Evolutionary conservation across 1,140 invertebrate genomes (phyloP), one percentile per base, ranked within the genome.

Genomic region (Caerostris darwini): DNA sequence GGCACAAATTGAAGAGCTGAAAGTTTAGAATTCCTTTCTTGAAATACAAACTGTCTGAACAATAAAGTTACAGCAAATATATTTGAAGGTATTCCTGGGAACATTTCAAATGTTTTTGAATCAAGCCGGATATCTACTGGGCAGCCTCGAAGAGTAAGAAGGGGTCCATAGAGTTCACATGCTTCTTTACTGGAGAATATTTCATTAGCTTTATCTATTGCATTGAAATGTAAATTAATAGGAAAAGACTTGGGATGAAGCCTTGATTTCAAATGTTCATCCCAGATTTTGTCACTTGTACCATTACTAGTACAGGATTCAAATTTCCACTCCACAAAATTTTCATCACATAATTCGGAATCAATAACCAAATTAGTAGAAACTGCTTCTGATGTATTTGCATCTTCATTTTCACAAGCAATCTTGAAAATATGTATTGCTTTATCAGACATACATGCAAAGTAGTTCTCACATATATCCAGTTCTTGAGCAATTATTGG

Each of bases 401-500:
- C n/a, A n/a, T 86, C 53, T 6, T 81, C 58, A 81, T n/a, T 77
- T 53, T 94, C 83, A 67, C 57, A 61, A 12, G 64, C 12, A 61
- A 95, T 71, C 93, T 94, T 95, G 94, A 97, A 96, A 53, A 97
- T 95, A 94, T 96, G 96, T 69, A 97, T 95, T 69, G 94, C 95
- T 81, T 96, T 95, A 10, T 94, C 94, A 95, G 97, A 96, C 96
- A 97, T 96, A 54, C 96, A 96, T 14, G 96, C 96, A 82, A 97
- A 95, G 94, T 97, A 97, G 95, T 97, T 97, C 95, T 97, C 97
- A 14, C 96, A 96, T 12, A 97, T 96, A 61, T 96, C 96, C 81
- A 97, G 95, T 56, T 95, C 3, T 95, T 96, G 0, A 97, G 97
- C 67, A 94, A 94, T 95, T 97, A 97, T 89, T 96, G 96, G 64